Percentiles rank a stretch among this genome's conserved stretches.
These are phyloP conservation scores for Amorpha juglandis DNA, from an alignment of 2,888 invertebrate species.

Conservation along the genomic window DNA sequence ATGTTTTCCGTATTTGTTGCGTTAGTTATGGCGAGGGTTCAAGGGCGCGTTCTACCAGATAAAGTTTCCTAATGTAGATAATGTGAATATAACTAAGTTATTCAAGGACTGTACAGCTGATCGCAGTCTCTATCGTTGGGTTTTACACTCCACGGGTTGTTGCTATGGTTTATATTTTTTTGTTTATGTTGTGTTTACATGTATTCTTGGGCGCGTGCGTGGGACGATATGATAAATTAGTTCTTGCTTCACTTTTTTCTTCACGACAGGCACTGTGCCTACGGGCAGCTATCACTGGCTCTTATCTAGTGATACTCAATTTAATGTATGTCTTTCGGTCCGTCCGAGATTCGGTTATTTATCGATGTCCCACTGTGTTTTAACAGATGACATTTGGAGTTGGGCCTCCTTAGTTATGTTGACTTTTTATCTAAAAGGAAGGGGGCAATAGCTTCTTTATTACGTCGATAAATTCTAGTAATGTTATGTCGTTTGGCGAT, in stretches of 20 bases:
- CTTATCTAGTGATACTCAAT: conserved; percentile 62
- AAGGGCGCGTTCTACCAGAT: conserved; percentile 74
- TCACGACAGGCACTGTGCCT: conserved; percentile 71
- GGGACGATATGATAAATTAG: conserved; percentile 79
- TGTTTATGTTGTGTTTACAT: conserved; percentile 74
- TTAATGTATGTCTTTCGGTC: conserved; percentile 18
- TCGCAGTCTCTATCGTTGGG: conserved; percentile 79
- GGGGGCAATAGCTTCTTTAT: conserved; percentile 61
- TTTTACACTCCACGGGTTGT: conserved; percentile 79
- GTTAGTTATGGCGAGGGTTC: conserved; percentile 64
- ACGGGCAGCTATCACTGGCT: conserved; percentile 67
- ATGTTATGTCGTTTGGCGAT: conserved; percentile 41
- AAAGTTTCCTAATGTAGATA: conserved; percentile 82
- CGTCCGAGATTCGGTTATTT: conserved; percentile 27
- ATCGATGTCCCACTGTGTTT: conserved; percentile 27
- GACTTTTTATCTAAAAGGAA: conserved; percentile 65
- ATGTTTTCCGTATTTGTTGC: conserved; percentile 55
- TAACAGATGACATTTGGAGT: conserved; percentile 47
- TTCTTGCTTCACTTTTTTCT: conserved; percentile 72
- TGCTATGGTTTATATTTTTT: conserved; percentile 64
- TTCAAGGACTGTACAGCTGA: conserved; percentile 73
- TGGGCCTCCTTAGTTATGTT: conserved; percentile 58
- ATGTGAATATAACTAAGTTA: conserved; percentile 84
- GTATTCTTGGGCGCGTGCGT: conserved; percentile 74
- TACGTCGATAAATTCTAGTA: conserved; percentile 45